phyloP scores from a whole-genome alignment of 2,888 invertebrate species.

The Dicranocentrus wangi region DNA sequence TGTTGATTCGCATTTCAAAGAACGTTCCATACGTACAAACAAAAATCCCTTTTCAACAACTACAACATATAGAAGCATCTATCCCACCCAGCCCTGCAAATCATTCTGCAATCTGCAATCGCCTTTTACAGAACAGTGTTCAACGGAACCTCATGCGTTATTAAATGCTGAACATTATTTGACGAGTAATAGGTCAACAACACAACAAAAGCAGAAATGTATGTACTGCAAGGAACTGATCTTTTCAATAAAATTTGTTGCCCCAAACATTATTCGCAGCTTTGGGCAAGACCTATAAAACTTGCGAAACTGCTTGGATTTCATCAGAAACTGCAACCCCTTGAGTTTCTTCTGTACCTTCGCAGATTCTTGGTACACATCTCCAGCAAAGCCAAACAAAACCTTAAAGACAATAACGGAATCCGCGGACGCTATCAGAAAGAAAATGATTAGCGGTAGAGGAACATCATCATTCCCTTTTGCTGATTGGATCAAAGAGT shows the following conservation, averaged over 20 bases:
- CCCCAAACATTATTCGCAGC: neutral
- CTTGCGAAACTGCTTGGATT: neutral
- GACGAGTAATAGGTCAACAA: neutral
- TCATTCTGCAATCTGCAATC: too few species aligned
- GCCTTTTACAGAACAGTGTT: too few species aligned
- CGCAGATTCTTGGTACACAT: neutral
- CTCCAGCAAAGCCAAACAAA: neutral
- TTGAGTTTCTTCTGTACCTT: neutral
- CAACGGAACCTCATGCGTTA: too few species aligned
- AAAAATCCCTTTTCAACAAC: too few species aligned
- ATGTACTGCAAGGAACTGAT: neutral
- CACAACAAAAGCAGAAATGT: neutral
- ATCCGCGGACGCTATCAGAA: neutral
- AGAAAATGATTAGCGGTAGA: neutral
- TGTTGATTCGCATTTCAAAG: too few species aligned
- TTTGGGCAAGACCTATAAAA: neutral
- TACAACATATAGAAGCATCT: too few species aligned
- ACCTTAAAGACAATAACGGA: neutral
- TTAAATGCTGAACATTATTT: neutral
- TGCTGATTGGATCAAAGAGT: neutral
- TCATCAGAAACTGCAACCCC: neutral
- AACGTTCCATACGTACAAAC: too few species aligned
- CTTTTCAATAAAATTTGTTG: neutral
- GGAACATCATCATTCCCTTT: neutral
- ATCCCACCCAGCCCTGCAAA: too few species aligned